Evolutionary conservation across 1,140 invertebrate species (phyloP).

Genomic region (Druon quercuslanigerum): DNA sequence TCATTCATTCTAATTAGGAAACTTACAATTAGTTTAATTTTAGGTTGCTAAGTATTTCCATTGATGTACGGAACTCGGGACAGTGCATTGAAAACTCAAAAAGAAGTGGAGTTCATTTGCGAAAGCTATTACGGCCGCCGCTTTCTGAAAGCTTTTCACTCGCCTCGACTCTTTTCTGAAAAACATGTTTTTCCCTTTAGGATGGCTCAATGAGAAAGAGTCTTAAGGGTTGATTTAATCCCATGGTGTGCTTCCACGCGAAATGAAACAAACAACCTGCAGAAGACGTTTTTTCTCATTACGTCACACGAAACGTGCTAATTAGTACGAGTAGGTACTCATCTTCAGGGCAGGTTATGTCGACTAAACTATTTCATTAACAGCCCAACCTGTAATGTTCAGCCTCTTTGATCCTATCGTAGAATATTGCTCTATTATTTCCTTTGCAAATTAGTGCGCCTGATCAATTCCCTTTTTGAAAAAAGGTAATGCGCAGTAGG

Average conservation of each 20-base stretch:
- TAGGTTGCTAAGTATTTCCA: not conserved
- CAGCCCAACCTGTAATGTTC: no score
- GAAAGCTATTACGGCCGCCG: slow-evolving; percentile 9
- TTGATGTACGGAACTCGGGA: not conserved
- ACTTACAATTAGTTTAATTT: no score
- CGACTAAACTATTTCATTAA: no score
- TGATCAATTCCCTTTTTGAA: no score
- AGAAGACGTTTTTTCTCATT: slow-evolving; percentile 6
- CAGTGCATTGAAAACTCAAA: slow-evolving; percentile 11
- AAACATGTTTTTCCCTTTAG: slow-evolving; percentile 13
- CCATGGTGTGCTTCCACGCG: not conserved
- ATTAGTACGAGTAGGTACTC: not conserved
- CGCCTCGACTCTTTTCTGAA: slow-evolving; percentile 19
- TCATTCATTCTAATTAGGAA: no score
- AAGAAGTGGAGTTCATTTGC: slow-evolving; percentile 14
- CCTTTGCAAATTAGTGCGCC: no score
- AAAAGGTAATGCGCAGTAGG: no score
- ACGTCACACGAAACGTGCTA: not conserved
- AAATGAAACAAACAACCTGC: slow-evolving; percentile 11
- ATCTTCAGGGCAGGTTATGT: no score
- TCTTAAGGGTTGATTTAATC: slow-evolving; percentile 23
- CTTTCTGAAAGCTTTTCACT: slow-evolving; percentile 29
- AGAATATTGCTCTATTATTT: no score
- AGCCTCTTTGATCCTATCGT: no score
- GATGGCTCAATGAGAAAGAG: not conserved